Base-by-base conservation (phyloP, 1,140 invertebrate species). In the Elymnias hypermnestra region DNA sequence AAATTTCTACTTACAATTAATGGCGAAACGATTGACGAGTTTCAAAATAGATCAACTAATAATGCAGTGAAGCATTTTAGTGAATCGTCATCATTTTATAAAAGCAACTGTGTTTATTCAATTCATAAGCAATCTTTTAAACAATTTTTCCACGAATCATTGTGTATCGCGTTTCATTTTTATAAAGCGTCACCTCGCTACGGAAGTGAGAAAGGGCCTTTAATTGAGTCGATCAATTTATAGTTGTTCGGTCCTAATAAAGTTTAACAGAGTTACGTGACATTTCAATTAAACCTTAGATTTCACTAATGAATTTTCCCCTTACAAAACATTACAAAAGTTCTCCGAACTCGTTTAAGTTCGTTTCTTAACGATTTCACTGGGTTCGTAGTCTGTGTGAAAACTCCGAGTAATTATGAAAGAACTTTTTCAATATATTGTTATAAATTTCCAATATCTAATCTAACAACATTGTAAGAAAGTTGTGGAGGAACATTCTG, bases 251-350 rank as follows among this genome's bases (percentile, higher is more conserved):
- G 33, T 44, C 22, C 28, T 13, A 56, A 43, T 56, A 43, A 33
- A 49, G 48, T 45, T 31, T 33, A 15, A 13, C 13, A 14, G 35
- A 45, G 45, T 51, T 51, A 57, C 52, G 44, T 67, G 65, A 69
- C 68, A 67, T 74, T 74, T 63, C 65, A 69, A 72, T 72, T 69
- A 71, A 69, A 64, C 49, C 43, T 40, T 50, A 42, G 56, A 60
- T 63, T 69, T 59, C 39, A 40, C 52, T 67, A 63, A 64, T 63
- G 62, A 71, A 64, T 59, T 54, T 49, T 33, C 53, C 49, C 38
- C 45, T 43, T 25, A 52, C 46, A 60, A 56, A 63, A 61, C 59
- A 64, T 52, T 42, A 39, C 43, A 58, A 61, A 68, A 72, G 55
- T 65, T 55, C 26, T 5, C 5, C 13, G 46, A 66, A 45, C 54